phyloP scores from a whole-genome alignment of 2,888 invertebrate genomes.

The Epirrhoe alternata region DNA sequence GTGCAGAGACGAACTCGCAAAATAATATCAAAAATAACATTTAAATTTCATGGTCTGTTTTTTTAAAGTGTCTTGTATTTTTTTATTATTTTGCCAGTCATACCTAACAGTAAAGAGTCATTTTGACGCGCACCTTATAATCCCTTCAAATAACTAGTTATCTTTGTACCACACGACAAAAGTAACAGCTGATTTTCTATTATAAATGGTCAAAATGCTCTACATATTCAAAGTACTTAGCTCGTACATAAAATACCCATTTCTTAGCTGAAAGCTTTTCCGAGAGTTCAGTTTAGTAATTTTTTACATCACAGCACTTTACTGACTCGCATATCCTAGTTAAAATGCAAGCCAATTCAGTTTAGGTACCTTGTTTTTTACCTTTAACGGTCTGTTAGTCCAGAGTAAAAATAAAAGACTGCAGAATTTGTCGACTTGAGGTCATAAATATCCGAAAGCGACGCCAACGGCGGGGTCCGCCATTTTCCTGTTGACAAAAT shows the following conservation, averaged over 20 bases:
- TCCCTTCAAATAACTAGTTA: no score
- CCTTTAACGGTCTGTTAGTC: slow-evolving; percentile 68
- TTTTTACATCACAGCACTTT: not conserved
- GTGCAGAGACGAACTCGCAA: slow-evolving; percentile 48
- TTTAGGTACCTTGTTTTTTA: slow-evolving; percentile 47
- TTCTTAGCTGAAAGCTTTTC: not conserved
- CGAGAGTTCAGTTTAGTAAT: not conserved
- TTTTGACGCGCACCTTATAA: no score
- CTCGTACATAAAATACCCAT: not conserved
- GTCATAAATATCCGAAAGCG: slow-evolving; percentile 78
- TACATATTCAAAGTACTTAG: not conserved
- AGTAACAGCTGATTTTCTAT: no score
- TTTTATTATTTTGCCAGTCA: no score
- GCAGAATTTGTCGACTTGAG: slow-evolving; percentile 75
- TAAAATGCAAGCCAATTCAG: slow-evolving; percentile 1
- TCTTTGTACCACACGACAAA: no score
- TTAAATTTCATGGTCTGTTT: no score
- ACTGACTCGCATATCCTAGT: slow-evolving; percentile 52
- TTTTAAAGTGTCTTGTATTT: no score
- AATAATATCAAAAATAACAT: not conserved
- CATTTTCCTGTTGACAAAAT: slow-evolving; percentile 84
- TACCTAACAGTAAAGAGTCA: no score
- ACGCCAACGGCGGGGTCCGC: slow-evolving; percentile 77
- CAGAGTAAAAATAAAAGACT: slow-evolving; percentile 73
- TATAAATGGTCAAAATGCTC: not conserved